Evolutionary conservation across 2,797 vertebrate genomes (phyloP), one percentile per base, ranked within the genome.

Genomic region (Scolopax bukidnonensis): DNA sequence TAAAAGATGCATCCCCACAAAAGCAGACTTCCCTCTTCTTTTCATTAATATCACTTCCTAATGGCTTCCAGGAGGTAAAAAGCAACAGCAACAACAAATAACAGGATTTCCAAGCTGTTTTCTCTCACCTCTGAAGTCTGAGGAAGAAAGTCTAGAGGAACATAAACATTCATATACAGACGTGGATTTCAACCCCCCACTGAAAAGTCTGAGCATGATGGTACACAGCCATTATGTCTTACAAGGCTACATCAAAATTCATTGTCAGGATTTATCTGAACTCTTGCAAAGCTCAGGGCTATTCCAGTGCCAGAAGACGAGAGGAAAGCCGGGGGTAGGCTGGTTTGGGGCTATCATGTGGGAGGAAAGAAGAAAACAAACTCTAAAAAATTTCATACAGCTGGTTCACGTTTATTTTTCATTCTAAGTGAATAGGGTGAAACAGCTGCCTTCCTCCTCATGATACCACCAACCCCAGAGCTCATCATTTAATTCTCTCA

Each of bases 11-110:
- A 88, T 75, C 73, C 60, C 64, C 82, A 93, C 11, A 10, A 73
- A 93, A 82, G 61, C 30, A 81, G 20, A 75, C 16, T 16, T 86
- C n/a, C 27, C 25, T 90, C 67, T 59, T 61, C 77, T 84, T 90
- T 88, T 90, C 60, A 81, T 90, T 75, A 85, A 45, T 90, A 94
- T 63, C 45, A 17, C 45, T 90, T 91, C 64, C 79, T 86, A 69
- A 86, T 36, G 56, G 83, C 30, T 92, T 95, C 65, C 43, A 90
- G 54, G 15, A 93, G n/a, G 7, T 59, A 67, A 79, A 94, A 84
- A 81, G n/a, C 53, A 95, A 63, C 59, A 80, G n/a, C 47, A n/a
- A 75, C 33, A 84, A 89, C 76, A 69, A 94, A 75, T 41, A 80
- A 68, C 12, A 9, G 4, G 21, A 63, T 81, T 95, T 88, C 54